Evolutionary conservation across 2,797 vertebrate species (phyloP), one percentile per base, ranked within the genome.

Genomic region (Hydrolagus colliei): DNA sequence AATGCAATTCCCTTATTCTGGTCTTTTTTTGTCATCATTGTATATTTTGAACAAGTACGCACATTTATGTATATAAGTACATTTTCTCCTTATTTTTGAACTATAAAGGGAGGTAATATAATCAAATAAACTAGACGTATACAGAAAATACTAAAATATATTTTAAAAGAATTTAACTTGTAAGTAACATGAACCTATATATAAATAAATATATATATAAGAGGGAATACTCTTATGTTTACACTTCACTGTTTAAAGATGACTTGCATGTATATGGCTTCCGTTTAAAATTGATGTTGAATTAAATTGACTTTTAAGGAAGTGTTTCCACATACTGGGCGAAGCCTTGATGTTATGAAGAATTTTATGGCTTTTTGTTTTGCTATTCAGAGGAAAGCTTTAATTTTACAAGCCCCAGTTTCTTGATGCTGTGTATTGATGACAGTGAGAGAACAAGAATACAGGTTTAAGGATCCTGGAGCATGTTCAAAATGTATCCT

Each of bases 41-140:
- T 92, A 93, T 91, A 85, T 87, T 87, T 86, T 77, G 84, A 67
- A 73, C 11, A 90, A 62, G 89, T 88, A 86, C 90, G 88, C 82
- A 89, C 92, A 90, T 93, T 93, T 91, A 89, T 89, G 87, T 91
- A 91, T 90, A 74, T 52, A 68, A 84, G 35, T 27, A 68, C 27
- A 73, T 76, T 73, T 86, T 84, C 76, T 67, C 52, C 72, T 41
- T 85, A 86, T 86, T 84, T 84, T 84, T 84, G 16, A 84, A 35
- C 79, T 84, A 84, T 11, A 41, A 71, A 82, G 63, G 78, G 78
- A 84, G 41, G 65, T 86, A 62, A 73, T 86, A 85, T 73, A 73
- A 86, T 73, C 52, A 86, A 86, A 73, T 16, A 73, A 86, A 73
- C 72, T 62, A 74, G 18, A 59, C 35, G 22, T 74, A 73, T 86